Evolutionary conservation across 2,888 invertebrate genomes (phyloP).

Genomic region (Anagyrus pseudococci): DNA sequence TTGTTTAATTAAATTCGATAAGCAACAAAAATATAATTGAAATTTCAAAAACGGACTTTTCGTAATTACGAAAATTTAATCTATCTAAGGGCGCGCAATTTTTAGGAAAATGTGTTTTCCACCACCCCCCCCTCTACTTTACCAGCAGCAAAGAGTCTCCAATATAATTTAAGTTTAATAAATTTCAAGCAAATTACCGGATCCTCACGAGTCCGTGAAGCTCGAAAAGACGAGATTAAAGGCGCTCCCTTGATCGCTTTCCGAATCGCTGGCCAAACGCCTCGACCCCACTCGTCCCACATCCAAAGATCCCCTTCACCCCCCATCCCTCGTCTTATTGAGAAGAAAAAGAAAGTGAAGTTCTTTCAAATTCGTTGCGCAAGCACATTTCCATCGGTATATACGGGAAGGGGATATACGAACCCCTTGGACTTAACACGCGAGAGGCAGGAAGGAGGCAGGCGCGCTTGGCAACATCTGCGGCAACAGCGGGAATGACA

Average conservation of each 20-base stretch:
- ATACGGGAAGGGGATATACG: too few relatives aligned
- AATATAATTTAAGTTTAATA: slow-evolving; percentile 3
- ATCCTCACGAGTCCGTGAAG: slow-evolving; percentile 1
- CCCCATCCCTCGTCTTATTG: too few relatives aligned
- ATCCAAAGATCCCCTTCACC: slow-evolving; percentile 6
- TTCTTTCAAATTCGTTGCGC: too few relatives aligned
- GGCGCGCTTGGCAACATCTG: slow-evolving; percentile 45
- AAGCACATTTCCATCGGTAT: too few relatives aligned
- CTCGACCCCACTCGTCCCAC: neutral
- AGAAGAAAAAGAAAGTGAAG: neutral
- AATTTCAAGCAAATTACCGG: slow-evolving; percentile 2
- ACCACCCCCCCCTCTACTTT: too few relatives aligned
- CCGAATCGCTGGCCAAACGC: slow-evolving; percentile 5
- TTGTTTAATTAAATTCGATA: too few relatives aligned
- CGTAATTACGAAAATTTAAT: slow-evolving; percentile 13
- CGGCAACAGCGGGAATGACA: slow-evolving; percentile 46
- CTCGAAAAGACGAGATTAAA: slow-evolving; percentile 7
- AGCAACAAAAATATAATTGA: too few relatives aligned
- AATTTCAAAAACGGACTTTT: too few relatives aligned
- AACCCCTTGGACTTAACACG: neutral
- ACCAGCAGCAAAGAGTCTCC: slow-evolving; percentile 6
- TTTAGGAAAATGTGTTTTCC: slow-evolving; percentile 12
- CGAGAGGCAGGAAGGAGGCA: slow-evolving; percentile 4
- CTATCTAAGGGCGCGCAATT: neutral
- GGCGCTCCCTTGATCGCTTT: too few relatives aligned